These are phyloP conservation scores for Tipula vernalis DNA, from an alignment of 2,888 invertebrate genomes.

Conservation along the genomic window DNA sequence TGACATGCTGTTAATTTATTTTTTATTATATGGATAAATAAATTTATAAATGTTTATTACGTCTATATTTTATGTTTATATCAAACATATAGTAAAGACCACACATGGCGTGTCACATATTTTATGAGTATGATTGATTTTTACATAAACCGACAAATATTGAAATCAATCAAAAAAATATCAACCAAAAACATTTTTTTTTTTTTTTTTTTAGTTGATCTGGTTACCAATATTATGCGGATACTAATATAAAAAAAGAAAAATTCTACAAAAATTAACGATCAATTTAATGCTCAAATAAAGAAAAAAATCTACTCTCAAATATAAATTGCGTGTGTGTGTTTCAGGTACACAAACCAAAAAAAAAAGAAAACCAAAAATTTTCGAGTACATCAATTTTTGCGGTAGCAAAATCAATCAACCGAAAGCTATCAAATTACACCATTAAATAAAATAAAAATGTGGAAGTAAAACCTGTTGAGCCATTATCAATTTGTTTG, in stretches of 20 bases:
- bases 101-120: background rate
- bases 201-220: background rate
- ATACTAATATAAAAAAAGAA: background rate
- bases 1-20: slow-evolving; percentile 4
- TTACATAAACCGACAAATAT: background rate
- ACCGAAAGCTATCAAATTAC: background rate
- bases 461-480: background rate
- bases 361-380: background rate
- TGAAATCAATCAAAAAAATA: background rate
- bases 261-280: background rate
- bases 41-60: background rate
- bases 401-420: background rate
- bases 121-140: background rate
- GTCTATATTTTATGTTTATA: background rate
- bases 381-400: background rate
- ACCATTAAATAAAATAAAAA: background rate
- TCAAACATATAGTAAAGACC: background rate
- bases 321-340: background rate
- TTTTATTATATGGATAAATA: background rate
- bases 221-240: background rate
- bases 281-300: background rate
- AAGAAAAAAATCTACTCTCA: background rate
- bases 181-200: background rate
- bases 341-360: background rate
- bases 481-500: background rate